Conservation (phyloP, 1,140 invertebrate species). For the Spodoptera litura region DNA sequence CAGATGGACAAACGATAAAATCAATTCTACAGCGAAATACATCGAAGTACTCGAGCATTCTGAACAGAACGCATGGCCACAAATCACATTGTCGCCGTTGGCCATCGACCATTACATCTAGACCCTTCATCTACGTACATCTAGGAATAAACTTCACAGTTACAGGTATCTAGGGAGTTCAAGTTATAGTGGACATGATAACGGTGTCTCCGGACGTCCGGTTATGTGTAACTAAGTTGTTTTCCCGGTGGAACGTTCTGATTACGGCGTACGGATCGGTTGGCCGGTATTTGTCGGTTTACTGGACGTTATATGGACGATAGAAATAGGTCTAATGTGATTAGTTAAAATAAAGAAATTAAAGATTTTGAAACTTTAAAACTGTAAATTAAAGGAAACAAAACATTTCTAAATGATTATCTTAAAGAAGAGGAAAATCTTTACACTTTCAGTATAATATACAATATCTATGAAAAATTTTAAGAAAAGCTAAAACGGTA, state of each 20-base stretch:
- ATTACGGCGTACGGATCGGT: constrained; percentile 38
- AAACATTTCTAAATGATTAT: too few relatives aligned
- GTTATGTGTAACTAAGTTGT: constrained; percentile 56
- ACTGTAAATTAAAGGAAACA: too few relatives aligned
- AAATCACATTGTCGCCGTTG: constrained; percentile 46
- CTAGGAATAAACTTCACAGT: neutral
- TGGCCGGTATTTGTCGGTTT: constrained; percentile 28
- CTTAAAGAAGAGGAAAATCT: neutral
- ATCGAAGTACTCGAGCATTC: constrained; percentile 10
- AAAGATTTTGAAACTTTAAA: too few relatives aligned
- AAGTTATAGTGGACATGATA: constrained; percentile 45
- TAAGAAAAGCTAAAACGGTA: too few relatives aligned
- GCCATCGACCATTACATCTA: constrained; percentile 24
- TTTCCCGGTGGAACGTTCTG: constrained; percentile 50
- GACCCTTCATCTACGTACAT: neutral
- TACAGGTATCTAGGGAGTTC: constrained; percentile 31
- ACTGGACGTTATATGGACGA: neutral
- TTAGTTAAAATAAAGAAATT: neutral
- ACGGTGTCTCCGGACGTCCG: constrained; percentile 41
- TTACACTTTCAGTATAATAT: neutral
- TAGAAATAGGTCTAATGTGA: neutral
- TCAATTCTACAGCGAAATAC: constrained; percentile 35
- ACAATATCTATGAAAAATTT: too few relatives aligned
- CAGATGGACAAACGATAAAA: constrained; percentile 16
- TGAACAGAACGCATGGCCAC: constrained; percentile 28